These are phyloP conservation scores for Sphenopsis melanotis DNA, from an alignment of 2,797 vertebrate genomes.

Conservation along the genomic window DNA sequence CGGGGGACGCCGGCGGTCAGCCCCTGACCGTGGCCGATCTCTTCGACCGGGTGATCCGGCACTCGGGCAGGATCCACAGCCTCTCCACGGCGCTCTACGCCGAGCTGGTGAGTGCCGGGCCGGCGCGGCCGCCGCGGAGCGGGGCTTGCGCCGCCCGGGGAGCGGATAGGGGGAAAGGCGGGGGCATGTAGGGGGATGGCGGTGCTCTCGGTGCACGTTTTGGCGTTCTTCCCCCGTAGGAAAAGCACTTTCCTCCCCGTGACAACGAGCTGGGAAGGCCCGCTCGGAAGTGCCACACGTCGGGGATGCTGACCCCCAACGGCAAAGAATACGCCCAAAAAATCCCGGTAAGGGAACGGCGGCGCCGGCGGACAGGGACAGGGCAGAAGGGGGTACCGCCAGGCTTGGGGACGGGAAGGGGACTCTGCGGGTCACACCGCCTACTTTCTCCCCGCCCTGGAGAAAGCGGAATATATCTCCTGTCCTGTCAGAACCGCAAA, in stretches of 20 bases:
- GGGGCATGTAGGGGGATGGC: accelerated
- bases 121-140: background rate
- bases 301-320: slow-evolving; percentile 79
- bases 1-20: slow-evolving; percentile 58
- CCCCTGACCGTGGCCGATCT: slow-evolving; percentile 74
- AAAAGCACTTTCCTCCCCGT: slow-evolving; percentile 75
- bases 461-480: background rate
- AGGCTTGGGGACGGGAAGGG: too few relatives aligned
- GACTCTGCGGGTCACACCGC: accelerated
- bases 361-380: background rate
- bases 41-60: slow-evolving; percentile 82
- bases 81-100: slow-evolving; percentile 79
- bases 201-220: background rate
- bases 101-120: slow-evolving; percentile 72
- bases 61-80: slow-evolving; percentile 78
- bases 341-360: slow-evolving; percentile 70
- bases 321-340: slow-evolving; percentile 84
- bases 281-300: slow-evolving; percentile 80
- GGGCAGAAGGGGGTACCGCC: accelerated
- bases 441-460: background rate
- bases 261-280: slow-evolving; percentile 77
- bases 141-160: background rate
- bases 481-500: background rate
- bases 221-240: slow-evolving; percentile 52
- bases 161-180: background rate